phyloP scores from a whole-genome alignment of 2,888 invertebrate species.

The Apotomis capreana region DNA sequence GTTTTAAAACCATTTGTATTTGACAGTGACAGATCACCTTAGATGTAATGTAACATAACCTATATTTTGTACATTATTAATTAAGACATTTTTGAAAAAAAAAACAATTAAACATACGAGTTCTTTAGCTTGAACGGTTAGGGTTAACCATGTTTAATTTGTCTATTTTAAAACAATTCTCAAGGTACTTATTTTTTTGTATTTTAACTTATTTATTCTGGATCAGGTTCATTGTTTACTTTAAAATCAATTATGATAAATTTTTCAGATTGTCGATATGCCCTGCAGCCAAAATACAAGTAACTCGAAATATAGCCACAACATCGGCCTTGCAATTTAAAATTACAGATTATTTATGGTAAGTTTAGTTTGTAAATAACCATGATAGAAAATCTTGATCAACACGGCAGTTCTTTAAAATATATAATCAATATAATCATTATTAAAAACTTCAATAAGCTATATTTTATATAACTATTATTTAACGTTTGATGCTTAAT shows the following conservation, averaged over 20 bases:
- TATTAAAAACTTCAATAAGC: no score
- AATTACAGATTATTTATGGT: conserved; percentile 75
- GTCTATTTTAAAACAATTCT: conserved; percentile 67
- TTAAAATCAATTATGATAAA: conserved; percentile 27
- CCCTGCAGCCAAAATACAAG: conserved; percentile 53
- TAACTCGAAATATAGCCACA: conserved; percentile 62
- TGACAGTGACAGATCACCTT: conserved; percentile 28
- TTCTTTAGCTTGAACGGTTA: neutral
- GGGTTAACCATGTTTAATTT: conserved; percentile 58
- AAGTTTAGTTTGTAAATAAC: conserved; percentile 45
- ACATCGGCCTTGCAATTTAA: conserved; percentile 66
- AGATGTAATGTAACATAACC: conserved; percentile 22
- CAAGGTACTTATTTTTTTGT: conserved; percentile 55
- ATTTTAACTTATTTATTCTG: neutral
- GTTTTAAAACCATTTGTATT: neutral
- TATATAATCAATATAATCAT: no score
- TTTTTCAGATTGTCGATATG: conserved; percentile 66
- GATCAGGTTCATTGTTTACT: neutral
- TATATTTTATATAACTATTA: no score
- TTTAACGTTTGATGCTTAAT: no score
- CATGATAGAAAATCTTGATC: neutral
- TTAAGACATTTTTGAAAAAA: neutral
- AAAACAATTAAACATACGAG: neutral
- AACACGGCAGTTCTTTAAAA: no score
- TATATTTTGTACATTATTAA: conserved; percentile 6